Percentiles rank a stretch among this genome's conserved stretches.
These are phyloP conservation scores for Allacma fusca DNA, from an alignment of 2,888 invertebrate species.

Conservation along the genomic window DNA sequence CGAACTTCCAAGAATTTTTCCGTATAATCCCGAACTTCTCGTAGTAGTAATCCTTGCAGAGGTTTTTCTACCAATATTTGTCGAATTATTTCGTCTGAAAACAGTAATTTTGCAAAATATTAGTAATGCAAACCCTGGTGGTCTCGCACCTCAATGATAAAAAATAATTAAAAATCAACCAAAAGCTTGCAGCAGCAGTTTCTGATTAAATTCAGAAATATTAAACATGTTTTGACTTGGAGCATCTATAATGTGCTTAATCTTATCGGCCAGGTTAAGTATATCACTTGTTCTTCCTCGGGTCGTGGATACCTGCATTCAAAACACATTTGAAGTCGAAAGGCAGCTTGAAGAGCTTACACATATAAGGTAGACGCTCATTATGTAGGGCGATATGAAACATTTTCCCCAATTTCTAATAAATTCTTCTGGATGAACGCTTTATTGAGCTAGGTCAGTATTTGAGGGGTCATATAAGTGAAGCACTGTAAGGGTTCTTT, in stretches of 20 bases:
- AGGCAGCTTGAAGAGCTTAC: too few relatives aligned
- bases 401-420: too few relatives aligned
- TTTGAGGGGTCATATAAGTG: too few relatives aligned
- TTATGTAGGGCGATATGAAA: too few relatives aligned
- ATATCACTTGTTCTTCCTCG: not conserved
- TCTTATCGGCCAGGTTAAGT: not conserved
- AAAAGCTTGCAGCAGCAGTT: not conserved
- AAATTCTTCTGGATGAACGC: too few relatives aligned
- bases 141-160: not conserved
- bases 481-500: too few relatives aligned
- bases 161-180: too few relatives aligned
- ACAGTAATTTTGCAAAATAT: not conserved
- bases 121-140: not conserved
- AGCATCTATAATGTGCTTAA: not conserved
- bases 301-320: not conserved
- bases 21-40: constrained; percentile 13
- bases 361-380: too few relatives aligned
- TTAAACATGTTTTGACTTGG: not conserved
- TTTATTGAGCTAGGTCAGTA: too few relatives aligned
- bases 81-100: constrained; percentile 37
- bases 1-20: constrained; percentile 15
- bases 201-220: not conserved
- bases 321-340: not conserved
- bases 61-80: constrained; percentile 35
- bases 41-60: constrained; percentile 29